A percentile compares a stretch with the other conserved stretches of the same genome.
Conservation (phyloP, 1,140 invertebrate species). For the Drosophila santomea region DNA sequence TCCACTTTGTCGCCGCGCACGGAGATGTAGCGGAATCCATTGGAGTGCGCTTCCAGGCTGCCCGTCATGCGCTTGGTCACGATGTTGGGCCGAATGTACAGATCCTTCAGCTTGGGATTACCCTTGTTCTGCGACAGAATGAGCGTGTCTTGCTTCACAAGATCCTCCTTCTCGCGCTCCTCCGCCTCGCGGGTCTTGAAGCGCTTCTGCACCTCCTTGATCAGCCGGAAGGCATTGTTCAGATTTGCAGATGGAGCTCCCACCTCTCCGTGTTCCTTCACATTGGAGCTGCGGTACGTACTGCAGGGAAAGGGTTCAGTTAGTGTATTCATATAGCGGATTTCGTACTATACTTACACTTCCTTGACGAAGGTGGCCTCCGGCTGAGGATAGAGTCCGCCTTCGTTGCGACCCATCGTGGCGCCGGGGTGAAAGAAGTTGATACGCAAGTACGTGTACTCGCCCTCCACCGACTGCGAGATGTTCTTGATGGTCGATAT, state of each 20-base stretch:
- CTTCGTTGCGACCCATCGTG: conserved; percentile 96
- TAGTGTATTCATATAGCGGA: not conserved
- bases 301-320: conserved; percentile 84
- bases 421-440: conserved; percentile 99
- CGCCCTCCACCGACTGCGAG: conserved; percentile 98
- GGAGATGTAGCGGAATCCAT: conserved; percentile 99
- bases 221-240: conserved; percentile 97
- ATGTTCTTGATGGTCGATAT: conserved; percentile 99
- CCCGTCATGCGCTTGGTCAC: conserved; percentile 98
- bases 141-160: conserved; percentile 99
- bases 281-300: conserved; percentile 99
- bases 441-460: conserved; percentile 99
- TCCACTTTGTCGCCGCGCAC: conserved; percentile 99
- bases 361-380: conserved; percentile 99
- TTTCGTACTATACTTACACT: conserved; percentile 89
- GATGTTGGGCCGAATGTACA: conserved; percentile 99
- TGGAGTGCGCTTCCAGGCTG: conserved; percentile 97
- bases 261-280: conserved; percentile 98
- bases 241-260: conserved; percentile 97
- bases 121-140: conserved; percentile 97
- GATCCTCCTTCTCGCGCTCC: conserved; percentile 98
- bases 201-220: conserved; percentile 99
- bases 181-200: conserved; percentile 99
- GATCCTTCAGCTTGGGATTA: conserved; percentile 99
- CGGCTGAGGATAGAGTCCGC: conserved; percentile 94